These are phyloP conservation scores for Stenolophus ochropezus DNA, from an alignment of 2,888 invertebrate genomes.

Conservation along the genomic window DNA sequence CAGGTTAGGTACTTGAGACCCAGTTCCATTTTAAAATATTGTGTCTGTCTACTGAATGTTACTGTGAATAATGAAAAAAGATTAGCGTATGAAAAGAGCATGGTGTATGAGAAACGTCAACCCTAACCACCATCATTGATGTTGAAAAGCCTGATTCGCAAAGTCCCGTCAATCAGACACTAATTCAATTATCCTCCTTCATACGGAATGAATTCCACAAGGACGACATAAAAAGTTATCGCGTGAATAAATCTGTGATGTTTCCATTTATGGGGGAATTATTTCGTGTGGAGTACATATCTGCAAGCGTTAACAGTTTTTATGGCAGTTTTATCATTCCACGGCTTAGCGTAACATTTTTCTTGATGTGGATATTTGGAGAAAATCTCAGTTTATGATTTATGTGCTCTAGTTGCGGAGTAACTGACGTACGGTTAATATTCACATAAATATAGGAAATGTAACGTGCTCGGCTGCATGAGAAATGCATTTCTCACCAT, in stretches of 20 bases:
- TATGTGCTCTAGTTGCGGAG: constrained; percentile 13
- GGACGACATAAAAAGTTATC: constrained; percentile 15
- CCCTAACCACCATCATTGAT: not conserved
- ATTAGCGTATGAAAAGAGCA: too few species aligned
- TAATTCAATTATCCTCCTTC: constrained; percentile 22
- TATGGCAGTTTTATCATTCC: constrained; percentile 13
- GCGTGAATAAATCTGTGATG: constrained; percentile 1
- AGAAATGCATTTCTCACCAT: not conserved
- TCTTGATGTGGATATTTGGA: not conserved
- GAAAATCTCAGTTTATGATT: constrained; percentile 20
- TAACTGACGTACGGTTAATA: not conserved
- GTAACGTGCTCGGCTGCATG: not conserved
- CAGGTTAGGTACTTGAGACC: too few species aligned
- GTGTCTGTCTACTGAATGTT: too few species aligned
- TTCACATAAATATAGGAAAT: not conserved
- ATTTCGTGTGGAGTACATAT: constrained; percentile 13
- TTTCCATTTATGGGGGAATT: constrained; percentile 27
- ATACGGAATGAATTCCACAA: not conserved
- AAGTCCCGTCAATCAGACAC: not conserved
- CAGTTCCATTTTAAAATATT: too few species aligned
- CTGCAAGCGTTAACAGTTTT: constrained; percentile 23
- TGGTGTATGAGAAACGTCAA: not conserved
- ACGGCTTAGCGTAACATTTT: constrained; percentile 1
- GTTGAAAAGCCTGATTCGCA: not conserved
- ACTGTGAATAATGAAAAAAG: too few species aligned